phyloP scores from a whole-genome alignment of 1,140 invertebrate species.

The Sycobia sp. region DNA sequence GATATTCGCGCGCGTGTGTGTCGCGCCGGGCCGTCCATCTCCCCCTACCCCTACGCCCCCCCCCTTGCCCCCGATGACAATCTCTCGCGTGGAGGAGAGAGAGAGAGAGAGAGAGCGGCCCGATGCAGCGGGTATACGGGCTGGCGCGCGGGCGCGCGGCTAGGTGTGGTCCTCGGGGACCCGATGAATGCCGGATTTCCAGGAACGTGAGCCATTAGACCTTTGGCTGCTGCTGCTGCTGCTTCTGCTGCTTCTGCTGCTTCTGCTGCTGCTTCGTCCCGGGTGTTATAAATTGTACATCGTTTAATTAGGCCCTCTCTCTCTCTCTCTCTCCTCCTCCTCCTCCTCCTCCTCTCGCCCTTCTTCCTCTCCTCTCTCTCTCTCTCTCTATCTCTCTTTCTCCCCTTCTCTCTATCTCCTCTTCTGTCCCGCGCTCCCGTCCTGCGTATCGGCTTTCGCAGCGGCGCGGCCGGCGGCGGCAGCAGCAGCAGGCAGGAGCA shows the following conservation, averaged over 20 bases:
- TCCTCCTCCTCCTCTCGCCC: background rate
- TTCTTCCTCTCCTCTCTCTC: too few relatives aligned
- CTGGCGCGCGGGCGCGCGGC: background rate
- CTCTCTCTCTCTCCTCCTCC: constrained; percentile 18
- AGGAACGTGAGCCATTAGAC: constrained; percentile 62
- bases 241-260: too few relatives aligned
- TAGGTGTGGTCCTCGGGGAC: constrained; percentile 60
- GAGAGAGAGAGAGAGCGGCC: too few relatives aligned
- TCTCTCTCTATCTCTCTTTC: too few relatives aligned
- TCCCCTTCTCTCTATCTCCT: too few relatives aligned
- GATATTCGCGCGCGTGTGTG: constrained; percentile 6
- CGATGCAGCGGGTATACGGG: too few relatives aligned
- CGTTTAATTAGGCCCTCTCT: constrained; percentile 61
- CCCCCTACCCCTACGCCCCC: too few relatives aligned
- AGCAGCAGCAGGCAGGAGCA: too few relatives aligned
- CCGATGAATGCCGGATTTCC: constrained; percentile 54
- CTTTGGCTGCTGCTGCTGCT: constrained; percentile 57
- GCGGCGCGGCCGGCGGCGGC: too few relatives aligned
- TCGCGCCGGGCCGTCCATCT: too few relatives aligned
- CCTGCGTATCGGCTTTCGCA: background rate
- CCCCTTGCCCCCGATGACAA: constrained; percentile 42
- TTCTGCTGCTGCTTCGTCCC: constrained; percentile 58
- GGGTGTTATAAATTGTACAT: constrained; percentile 65
- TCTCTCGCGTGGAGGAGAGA: constrained; percentile 36
- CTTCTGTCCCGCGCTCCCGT: background rate